phyloP scores from a whole-genome alignment of 2,888 invertebrate species.

The Eugnorisma glareosa region DNA sequence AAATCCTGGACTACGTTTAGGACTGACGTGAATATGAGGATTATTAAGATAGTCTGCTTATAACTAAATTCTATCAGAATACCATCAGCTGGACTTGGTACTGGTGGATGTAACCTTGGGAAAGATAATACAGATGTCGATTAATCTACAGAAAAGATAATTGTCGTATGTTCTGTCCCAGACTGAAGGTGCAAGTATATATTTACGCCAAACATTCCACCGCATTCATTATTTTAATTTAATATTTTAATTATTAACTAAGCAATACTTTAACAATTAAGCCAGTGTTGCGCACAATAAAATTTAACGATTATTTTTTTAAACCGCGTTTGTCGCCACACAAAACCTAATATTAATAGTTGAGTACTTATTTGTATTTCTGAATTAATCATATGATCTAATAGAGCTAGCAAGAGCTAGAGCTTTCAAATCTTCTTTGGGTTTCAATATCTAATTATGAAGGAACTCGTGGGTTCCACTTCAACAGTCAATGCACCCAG shows the following conservation, averaged over 20 bases:
- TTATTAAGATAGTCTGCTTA: neutral
- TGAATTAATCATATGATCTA: neutral
- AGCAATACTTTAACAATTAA: neutral
- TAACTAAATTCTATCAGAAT: neutral
- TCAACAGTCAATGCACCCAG: neutral
- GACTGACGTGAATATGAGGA: neutral
- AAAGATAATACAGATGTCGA: neutral
- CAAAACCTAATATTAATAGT: neutral
- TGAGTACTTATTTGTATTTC: neutral
- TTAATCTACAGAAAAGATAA: neutral
- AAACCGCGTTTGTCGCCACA: neutral
- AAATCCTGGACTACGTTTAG: neutral
- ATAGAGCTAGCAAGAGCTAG: neutral
- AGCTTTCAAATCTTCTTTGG: neutral
- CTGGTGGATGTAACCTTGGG: neutral
- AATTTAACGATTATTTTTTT: neutral
- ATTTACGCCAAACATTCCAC: neutral
- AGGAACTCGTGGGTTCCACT: no score
- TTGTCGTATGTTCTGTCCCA: neutral
- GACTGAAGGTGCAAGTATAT: neutral
- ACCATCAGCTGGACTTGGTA: neutral
- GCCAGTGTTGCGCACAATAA: conserved; percentile 2
- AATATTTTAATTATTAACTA: neutral
- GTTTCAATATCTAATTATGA: neutral
- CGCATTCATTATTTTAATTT: neutral